A percentile compares a stretch with the other conserved stretches of the same genome.
Conservation (phyloP, 2,797 vertebrate genomes). For the Geotria australis region DNA sequence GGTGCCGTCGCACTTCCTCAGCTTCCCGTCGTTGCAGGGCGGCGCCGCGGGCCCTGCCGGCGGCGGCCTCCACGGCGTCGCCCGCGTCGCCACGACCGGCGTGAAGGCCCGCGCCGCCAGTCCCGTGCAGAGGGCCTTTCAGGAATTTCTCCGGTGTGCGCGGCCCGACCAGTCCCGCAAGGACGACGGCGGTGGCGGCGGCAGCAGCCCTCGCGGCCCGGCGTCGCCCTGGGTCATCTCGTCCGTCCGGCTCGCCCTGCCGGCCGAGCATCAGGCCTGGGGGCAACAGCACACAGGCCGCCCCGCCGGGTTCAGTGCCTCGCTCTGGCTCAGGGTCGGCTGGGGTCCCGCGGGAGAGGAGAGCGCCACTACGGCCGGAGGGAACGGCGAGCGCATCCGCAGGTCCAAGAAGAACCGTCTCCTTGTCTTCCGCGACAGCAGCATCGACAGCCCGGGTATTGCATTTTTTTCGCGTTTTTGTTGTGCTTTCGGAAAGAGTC, state of each 20-base stretch:
- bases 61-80: constrained; percentile 13
- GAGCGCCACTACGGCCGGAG: background rate
- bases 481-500: background rate
- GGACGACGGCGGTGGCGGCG: no score
- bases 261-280: constrained; percentile 48
- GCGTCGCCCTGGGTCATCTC: constrained; percentile 64
- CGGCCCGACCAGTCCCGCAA: no score
- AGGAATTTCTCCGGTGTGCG: background rate
- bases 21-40: constrained; percentile 28
- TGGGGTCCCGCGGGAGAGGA: constrained; percentile 11
- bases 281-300: constrained; percentile 44
- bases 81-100: constrained; percentile 21
- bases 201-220: constrained; percentile 10
- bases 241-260: constrained; percentile 51
- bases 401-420: constrained; percentile 7
- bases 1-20: constrained; percentile 44
- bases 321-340: constrained; percentile 41
- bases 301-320: constrained; percentile 69
- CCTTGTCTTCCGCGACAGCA: constrained; percentile 8
- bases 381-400: constrained; percentile 15
- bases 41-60: constrained; percentile 14
- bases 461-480: background rate
- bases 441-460: constrained; percentile 17
- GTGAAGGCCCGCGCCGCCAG: constrained; percentile 10
- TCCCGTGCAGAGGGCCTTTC: background rate